Base-by-base conservation (phyloP, 2,113 vertebrate species). In the Columbina picui region DNA sequence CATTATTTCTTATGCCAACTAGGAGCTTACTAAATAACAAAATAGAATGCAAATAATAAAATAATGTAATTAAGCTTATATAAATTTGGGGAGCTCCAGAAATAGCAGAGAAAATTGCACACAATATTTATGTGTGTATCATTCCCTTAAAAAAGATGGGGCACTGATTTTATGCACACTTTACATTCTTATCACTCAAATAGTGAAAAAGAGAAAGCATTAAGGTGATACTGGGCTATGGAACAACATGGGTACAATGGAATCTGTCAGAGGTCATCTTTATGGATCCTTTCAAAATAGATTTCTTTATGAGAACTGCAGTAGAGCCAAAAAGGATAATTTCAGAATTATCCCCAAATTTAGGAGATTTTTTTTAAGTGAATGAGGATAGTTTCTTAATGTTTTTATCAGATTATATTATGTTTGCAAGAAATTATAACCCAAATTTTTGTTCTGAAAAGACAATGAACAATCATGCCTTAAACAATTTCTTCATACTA, bases 1-100 rank as follows among this genome's bases (percentile, higher is more conserved):
- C 94, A 96, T 98, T 98, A 97, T 97, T 95, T 96, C 88, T 94
- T 71, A 82, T 87, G 87, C 87, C 91, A 90, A 61, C 90, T 53
- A 78, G 84, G 81, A 95, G 95, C 88, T 96, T 96, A 76, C 83
- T 93, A 86, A 94, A 97, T 93, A 94, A 95, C 47, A 87, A 95
- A 94, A 92, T 38, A 90, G 75, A 71, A 89, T 89, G 85, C 70
- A 80, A 87, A 80, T 87, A 92, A 96, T 89, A 84, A 96, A 93
- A 96, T 91, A 96, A 94, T 87, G 74, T 95, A 97, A 94, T 96
- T 96, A 96, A 94, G 50, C 78, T 96, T 81, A 92, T 94, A 96
- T 60, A 84, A 87, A 95, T 30, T 88, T 65, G 78, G 88, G 94
- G 67, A 36, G 3, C 8, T 94, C 79, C 84, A 89, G 94, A 96